These are phyloP conservation scores for Erpornis zantholeuca DNA, from an alignment of 2,113 vertebrate species.

Conservation along the genomic window DNA sequence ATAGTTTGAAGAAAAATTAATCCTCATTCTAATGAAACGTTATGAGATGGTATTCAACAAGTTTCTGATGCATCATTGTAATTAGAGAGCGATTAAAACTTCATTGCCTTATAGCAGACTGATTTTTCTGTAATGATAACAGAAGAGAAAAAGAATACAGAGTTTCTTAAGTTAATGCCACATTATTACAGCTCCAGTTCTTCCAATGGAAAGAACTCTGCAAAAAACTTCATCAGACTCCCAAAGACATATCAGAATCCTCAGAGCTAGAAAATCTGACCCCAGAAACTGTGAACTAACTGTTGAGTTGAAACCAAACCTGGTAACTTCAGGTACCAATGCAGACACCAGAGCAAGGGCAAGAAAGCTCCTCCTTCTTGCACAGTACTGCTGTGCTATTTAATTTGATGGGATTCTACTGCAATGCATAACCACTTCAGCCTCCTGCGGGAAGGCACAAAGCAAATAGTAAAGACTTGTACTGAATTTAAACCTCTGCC, in stretches of 20 bases:
- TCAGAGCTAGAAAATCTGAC: neutral
- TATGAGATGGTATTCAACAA: neutral
- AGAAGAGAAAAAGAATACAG: neutral
- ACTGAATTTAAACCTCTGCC: neutral
- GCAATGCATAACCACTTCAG: neutral
- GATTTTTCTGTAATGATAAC: neutral
- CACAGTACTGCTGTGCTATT: neutral
- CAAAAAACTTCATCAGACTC: neutral
- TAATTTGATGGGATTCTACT: neutral
- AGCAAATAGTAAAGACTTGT: neutral
- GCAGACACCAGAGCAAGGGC: neutral
- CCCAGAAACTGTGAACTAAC: neutral
- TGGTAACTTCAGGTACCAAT: neutral
- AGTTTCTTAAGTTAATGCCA: neutral
- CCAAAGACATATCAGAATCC: neutral
- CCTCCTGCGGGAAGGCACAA: neutral
- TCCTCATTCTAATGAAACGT: neutral
- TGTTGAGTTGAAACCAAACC: neutral
- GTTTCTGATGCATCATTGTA: neutral
- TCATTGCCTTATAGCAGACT: neutral
- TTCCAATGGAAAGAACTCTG: neutral
- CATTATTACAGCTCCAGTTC: neutral
- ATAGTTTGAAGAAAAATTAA: neutral
- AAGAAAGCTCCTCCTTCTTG: neutral
- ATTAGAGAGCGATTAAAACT: neutral